phyloP scores from a whole-genome alignment of 92 coral and sea anemone genomes.

The Phymanthus crucifer region DNA sequence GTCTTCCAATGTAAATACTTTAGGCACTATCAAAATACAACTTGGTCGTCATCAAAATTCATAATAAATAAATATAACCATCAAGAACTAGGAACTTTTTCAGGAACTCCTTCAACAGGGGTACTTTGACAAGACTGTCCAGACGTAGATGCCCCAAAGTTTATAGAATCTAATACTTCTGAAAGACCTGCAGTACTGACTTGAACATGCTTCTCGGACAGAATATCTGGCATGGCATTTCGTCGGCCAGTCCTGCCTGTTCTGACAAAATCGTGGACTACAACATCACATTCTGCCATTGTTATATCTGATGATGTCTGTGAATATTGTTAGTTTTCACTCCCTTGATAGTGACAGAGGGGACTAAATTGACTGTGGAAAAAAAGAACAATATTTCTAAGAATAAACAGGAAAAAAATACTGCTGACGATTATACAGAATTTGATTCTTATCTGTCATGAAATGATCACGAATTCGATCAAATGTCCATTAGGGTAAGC shows the following conservation, averaged over 20 bases:
- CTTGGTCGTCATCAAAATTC: neutral
- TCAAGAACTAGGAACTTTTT: neutral
- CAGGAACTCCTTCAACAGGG: neutral
- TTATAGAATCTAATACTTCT: constrained; percentile 66
- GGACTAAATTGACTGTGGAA: neutral
- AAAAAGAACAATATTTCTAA: neutral
- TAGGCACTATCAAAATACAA: neutral
- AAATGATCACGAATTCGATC: too few relatives aligned
- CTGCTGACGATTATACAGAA: neutral
- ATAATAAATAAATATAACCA: neutral
- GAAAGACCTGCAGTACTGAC: constrained; percentile 81
- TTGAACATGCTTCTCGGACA: constrained; percentile 57
- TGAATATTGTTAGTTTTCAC: neutral
- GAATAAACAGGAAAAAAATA: neutral
- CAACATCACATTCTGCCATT: constrained; percentile 79
- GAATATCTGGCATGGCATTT: constrained; percentile 84
- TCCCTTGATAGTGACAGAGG: neutral
- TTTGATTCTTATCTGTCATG: too few relatives aligned
- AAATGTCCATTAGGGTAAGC: too few relatives aligned
- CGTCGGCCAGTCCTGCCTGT: constrained; percentile 85
- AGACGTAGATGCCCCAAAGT: constrained; percentile 52
- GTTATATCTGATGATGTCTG: neutral
- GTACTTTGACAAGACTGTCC: constrained; percentile 21
- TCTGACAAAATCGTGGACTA: constrained; percentile 67
- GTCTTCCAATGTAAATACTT: neutral